Base-by-base conservation (phyloP, 2,888 invertebrate genomes). In the Diaprepes abbreviatus region DNA sequence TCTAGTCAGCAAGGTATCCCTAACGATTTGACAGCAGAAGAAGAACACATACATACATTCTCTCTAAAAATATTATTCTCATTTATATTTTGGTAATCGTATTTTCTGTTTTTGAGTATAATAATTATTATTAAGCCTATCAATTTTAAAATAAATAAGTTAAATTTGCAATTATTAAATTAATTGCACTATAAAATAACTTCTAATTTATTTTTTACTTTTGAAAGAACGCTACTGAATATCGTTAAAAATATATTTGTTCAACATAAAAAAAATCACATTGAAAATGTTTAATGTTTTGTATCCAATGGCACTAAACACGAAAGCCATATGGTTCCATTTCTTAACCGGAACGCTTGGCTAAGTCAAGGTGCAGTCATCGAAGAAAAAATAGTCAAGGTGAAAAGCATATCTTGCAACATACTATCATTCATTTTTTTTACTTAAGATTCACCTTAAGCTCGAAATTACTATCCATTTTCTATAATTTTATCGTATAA, bases 261-360 rank as follows among this genome's bases (percentile, higher is more conserved):
- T 24, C 19, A 55, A 10, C 36, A 19, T 55, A 21, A 33, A 10
- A 35, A n/a, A n/a, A 33, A 35, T 33, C 31, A 17, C 16, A 35
- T 35, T 55, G 12, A 21, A 36, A 24, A 10, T 35, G 21, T 55
- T 31, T 35, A 24, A 33, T 54, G 36, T 36, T 38, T 54, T 36
- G 21, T 55, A 36, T 38, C 19, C 24, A 55, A 38, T 36, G 55
- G 19, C 28, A 36, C 55, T 14, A 36, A 21, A 55, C 36, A 55
- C 36, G 55, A 38, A 38, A 21, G 36, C 55, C 55, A 55, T 36
- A 55, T 55, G 55, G 19, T 14, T 55, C 38, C 12, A 55, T 55
- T 55, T 55, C 55, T 55, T 55, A 55, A 55, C 7, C 38, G 14
- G 24, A 35, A 21, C 12, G 24, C 21, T 9, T 12, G n/a, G 38